A percentile compares a stretch with the other conserved stretches of the same genome.
phyloP scores from a whole-genome alignment of 2,113 vertebrate species.

The Semnornis frantzii region DNA sequence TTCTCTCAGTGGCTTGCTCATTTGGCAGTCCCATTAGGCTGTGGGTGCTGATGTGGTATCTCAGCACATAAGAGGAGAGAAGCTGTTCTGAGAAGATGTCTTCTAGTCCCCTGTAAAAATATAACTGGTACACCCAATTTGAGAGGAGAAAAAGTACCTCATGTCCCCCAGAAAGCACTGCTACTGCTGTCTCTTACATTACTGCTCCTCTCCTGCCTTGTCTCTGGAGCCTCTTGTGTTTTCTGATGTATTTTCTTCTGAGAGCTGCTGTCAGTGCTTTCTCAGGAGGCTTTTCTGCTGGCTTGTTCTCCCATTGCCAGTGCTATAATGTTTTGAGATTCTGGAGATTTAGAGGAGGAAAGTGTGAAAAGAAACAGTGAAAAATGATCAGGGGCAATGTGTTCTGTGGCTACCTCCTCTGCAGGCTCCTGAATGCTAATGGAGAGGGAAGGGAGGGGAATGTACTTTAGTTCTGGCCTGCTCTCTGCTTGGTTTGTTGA shows the following conservation, averaged over 20 bases:
- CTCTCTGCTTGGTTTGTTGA: background rate
- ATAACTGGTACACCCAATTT: background rate
- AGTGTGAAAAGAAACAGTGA: background rate
- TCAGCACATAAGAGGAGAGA: background rate
- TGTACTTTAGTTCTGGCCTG: background rate
- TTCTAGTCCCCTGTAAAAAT: background rate
- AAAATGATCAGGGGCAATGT: background rate
- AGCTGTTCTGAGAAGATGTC: background rate
- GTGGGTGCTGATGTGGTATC: background rate
- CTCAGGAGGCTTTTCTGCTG: background rate
- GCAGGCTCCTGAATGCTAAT: background rate
- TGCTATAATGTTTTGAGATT: background rate
- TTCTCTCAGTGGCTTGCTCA: background rate
- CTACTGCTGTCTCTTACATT: fast-evolving
- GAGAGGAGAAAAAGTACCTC: background rate
- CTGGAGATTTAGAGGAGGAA: background rate
- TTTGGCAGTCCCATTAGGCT: background rate
- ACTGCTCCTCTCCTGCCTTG: background rate
- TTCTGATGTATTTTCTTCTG: background rate
- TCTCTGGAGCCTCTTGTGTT: background rate
- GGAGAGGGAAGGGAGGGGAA: background rate
- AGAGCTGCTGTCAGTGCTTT: background rate
- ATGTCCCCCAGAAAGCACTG: background rate
- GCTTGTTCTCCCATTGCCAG: background rate
- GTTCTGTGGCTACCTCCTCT: background rate